A percentile compares a stretch with the other conserved stretches of the same genome.
These are phyloP conservation scores for Martes martes DNA, from an alignment of 2,113 vertebrate genomes.

Conservation along the genomic window DNA sequence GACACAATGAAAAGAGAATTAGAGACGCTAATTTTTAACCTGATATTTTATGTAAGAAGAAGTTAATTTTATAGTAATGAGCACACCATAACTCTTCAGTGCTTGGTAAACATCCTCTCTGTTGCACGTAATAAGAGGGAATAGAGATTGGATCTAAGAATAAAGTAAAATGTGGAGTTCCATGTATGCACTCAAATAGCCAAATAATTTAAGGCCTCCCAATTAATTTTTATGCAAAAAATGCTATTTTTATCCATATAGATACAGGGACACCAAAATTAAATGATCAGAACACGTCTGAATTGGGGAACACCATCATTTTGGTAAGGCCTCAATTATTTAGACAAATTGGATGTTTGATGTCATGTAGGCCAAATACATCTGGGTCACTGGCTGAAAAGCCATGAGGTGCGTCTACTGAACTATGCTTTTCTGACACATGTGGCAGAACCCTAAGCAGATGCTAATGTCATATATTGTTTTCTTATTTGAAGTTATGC, in stretches of 20 bases:
- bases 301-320: neutral
- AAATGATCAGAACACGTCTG: neutral
- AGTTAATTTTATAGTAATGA: constrained; percentile 28
- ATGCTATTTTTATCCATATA: neutral
- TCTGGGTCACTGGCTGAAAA: neutral
- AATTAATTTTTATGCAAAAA: neutral
- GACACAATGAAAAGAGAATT: neutral
- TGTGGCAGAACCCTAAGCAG: neutral
- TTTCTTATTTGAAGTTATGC: neutral
- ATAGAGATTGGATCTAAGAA: neutral
- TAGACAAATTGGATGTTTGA: neutral
- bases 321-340: neutral
- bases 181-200: neutral
- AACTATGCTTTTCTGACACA: neutral
- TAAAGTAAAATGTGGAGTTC: neutral
- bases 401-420: neutral
- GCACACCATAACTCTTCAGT: neutral
- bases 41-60: neutral
- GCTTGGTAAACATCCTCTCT: neutral
- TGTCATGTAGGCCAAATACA: neutral
- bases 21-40: neutral
- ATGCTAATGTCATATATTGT: neutral
- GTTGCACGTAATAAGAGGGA: neutral
- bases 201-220: neutral
- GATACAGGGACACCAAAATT: neutral